Percentiles rank a stretch among this genome's conserved stretches.
These are phyloP conservation scores for Drosophila parabipectinata DNA, from an alignment of 1,140 invertebrate genomes.

Conservation along the genomic window DNA sequence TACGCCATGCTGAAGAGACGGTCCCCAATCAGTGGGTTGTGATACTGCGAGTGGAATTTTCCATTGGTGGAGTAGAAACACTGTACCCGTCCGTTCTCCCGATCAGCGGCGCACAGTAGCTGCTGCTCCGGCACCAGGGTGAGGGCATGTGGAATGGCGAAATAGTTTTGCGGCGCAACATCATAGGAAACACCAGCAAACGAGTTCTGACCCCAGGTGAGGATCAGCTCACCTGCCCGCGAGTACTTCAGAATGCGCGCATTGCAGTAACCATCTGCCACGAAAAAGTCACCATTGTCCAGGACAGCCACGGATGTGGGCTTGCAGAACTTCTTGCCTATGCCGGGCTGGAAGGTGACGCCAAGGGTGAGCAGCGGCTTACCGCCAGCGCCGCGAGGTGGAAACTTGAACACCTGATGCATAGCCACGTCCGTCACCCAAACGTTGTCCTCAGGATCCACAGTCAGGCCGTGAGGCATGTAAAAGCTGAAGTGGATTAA, in stretches of 20 bases:
- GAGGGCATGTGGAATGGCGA: constrained; percentile 93
- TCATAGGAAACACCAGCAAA: constrained; percentile 70
- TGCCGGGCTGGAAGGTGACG: constrained; percentile 91
- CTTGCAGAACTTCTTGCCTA: constrained; percentile 95
- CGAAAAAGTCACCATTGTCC: constrained; percentile 93
- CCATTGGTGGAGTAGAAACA: constrained; percentile 90
- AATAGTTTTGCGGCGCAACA: constrained; percentile 85
- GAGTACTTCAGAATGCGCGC: constrained; percentile 94
- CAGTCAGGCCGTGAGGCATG: constrained; percentile 96
- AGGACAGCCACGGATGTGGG: constrained; percentile 95
- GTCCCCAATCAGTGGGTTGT: constrained; percentile 86
- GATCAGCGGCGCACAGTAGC: constrained; percentile 94
- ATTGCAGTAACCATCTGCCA: constrained; percentile 98
- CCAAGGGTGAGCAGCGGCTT: constrained; percentile 84
- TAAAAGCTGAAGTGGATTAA: constrained; percentile 89
- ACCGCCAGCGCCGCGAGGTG: constrained; percentile 82
- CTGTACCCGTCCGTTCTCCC: constrained; percentile 94
- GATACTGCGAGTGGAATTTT: constrained; percentile 86
- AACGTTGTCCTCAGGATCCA: constrained; percentile 92
- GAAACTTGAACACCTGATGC: constrained; percentile 95
- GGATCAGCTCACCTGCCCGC: constrained; percentile 88
- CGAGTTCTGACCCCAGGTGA: constrained; percentile 87
- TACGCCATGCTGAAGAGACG: constrained; percentile 90
- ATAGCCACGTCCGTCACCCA: constrained; percentile 96
- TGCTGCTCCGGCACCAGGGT: constrained; percentile 90